A percentile compares a stretch with the other conserved stretches of the same genome.
Conservation (phyloP, 1,140 invertebrate species). For the Trichonephila inaurata region DNA sequence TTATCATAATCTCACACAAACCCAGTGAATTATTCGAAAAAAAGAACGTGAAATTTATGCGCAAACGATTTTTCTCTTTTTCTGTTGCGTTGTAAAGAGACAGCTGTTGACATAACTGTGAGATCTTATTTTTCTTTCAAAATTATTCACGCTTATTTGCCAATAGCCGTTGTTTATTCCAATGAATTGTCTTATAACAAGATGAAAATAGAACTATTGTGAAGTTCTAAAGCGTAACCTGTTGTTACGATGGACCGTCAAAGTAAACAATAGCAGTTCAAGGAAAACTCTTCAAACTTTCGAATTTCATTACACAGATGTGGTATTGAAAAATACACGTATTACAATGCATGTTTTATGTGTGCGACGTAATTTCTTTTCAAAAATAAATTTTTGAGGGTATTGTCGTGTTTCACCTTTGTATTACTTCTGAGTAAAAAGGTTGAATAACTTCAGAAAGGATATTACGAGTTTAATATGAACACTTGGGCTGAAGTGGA, state of each 20-base stretch:
- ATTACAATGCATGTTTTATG: neutral
- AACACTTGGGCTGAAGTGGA: no score
- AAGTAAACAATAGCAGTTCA: slow-evolving; percentile 17
- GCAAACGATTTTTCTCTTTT: neutral
- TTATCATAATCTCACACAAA: neutral
- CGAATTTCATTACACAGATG: neutral
- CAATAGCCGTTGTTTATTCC: slow-evolving; percentile 48
- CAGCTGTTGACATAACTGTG: neutral
- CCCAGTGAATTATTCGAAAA: neutral
- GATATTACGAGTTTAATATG: no score
- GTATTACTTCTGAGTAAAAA: no score
- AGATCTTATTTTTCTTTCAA: slow-evolving; percentile 11
- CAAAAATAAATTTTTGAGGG: no score
- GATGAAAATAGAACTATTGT: slow-evolving; percentile 36
- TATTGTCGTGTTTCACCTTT: no score
- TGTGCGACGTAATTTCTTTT: neutral
- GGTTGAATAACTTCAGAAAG: no score
- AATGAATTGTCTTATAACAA: slow-evolving; percentile 14
- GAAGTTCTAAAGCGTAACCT: neutral
- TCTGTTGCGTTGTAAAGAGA: neutral
- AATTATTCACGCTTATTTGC: slow-evolving; percentile 46
- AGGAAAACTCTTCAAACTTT: neutral
- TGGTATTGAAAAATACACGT: neutral
- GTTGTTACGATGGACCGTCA: neutral
- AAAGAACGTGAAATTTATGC: neutral